phyloP scores from a whole-genome alignment of 2,113 vertebrate species.

The Cyanoliseus patagonus region DNA sequence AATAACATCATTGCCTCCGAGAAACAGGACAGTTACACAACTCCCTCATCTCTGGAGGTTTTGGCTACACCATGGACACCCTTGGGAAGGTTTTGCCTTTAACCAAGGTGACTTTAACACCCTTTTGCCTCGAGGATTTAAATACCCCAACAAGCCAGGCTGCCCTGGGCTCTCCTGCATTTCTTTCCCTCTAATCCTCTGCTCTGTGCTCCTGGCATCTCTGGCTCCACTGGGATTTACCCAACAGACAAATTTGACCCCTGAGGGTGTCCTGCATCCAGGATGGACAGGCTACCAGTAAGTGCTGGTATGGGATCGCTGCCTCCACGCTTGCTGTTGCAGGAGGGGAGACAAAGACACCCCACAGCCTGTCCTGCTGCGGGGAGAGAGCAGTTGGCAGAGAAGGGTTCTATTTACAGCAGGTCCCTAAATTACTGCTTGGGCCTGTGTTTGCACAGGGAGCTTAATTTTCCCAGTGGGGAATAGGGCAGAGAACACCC shows the following conservation, averaged over 20 bases:
- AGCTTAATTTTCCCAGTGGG: background rate
- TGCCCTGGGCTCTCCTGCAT: accelerated
- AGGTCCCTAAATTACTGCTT: background rate
- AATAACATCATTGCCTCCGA: background rate
- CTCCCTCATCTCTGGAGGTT: background rate
- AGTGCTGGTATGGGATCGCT: accelerated
- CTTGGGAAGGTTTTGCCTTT: background rate
- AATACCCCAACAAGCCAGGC: accelerated
- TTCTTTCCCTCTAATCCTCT: background rate
- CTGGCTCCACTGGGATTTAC: background rate
- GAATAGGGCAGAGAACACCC: accelerated
- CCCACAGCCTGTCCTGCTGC: background rate
- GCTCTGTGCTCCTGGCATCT: accelerated
- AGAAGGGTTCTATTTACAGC: background rate
- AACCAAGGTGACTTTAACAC: slow-evolving; percentile 6
- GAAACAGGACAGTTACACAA: slow-evolving; percentile 15
- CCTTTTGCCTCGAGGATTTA: background rate
- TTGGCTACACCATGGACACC: background rate
- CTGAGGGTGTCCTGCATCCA: background rate
- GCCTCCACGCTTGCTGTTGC: background rate
- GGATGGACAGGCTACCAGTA: background rate
- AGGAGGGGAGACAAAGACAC: background rate
- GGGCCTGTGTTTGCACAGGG: background rate
- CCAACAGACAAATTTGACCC: background rate
- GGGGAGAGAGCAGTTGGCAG: background rate